Evolutionary conservation across 1,140 invertebrate species (phyloP), one percentile per base, ranked within the genome.

Genomic region (Megalopta genalis): DNA sequence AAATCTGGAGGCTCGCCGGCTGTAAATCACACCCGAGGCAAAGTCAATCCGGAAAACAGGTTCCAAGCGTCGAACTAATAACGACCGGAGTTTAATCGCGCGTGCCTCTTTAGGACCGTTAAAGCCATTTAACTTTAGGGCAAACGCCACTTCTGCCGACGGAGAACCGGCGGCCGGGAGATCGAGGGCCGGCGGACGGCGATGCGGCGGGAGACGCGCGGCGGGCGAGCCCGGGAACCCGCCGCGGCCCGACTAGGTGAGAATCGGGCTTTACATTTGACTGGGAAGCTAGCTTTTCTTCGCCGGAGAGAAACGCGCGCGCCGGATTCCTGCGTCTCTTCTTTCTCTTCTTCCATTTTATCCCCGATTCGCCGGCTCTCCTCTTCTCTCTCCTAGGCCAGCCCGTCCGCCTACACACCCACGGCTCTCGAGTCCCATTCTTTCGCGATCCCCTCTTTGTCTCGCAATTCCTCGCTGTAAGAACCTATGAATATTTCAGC

Each of bases 401-500:
- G 5, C 21, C 7, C 54, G 54, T 18, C n/a, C 8, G 7, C n/a
- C 5, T 21, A 4, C 18, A 0, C 54, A 10, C 54, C 54, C 21
- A 8, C 21, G 7, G 54, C 54, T n/a, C 54, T 18, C 57, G 21
- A 25, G 23, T 21, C 21, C 25, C 46, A 64, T 49, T 76, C 39
- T 68, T 63, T 73, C 76, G 18, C 46, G 46, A 14, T 16, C 54
- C 27, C 21, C 27, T 59, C 72, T 6, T 23, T 64, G 62, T 68
- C 54, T 62, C 65, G 37, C 42, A 3, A 18, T 10, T 76, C 8
- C 23, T 52, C 27, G 57, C 37, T 14, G 37, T 59, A 68, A 49
- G 54, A 67, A 64, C 57, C 76, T 68, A 82, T 82, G 80, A 82
- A 82, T 82, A 82, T 82, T 82, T 82, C 76, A 82, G 78, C 63